Conservation (phyloP, 2,888 invertebrate genomes). For the Tupiocoris notatus region DNA sequence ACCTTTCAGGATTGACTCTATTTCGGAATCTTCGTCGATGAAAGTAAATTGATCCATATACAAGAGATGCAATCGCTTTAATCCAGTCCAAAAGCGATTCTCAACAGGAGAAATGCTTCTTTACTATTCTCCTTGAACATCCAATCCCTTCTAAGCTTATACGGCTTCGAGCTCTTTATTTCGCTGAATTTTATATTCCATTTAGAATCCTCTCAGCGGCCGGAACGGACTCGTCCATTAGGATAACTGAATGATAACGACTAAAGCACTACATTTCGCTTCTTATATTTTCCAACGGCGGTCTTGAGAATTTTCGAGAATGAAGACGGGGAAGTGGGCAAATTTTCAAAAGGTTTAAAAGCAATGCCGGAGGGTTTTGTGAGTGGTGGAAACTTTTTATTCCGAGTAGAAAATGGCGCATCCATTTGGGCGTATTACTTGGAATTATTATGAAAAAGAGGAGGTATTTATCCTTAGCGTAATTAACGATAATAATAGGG, state of each 20-base stretch:
- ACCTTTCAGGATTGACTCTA: too few species aligned
- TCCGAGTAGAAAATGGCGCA: too few species aligned
- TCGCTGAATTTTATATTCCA: conserved; percentile 6
- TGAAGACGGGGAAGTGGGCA: neutral
- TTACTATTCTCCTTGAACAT: neutral
- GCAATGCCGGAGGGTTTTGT: neutral
- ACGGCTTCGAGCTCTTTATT: neutral
- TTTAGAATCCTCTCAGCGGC: conserved; percentile 1
- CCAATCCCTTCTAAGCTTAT: neutral
- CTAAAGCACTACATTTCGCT: neutral
- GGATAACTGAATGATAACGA: neutral
- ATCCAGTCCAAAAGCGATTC: neutral
- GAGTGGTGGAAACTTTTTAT: too few species aligned
- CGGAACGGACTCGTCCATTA: neutral
- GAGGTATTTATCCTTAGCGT: too few species aligned
- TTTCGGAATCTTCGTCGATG: neutral
- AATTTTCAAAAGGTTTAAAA: neutral
- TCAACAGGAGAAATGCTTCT: neutral
- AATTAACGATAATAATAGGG: too few species aligned
- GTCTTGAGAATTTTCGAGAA: neutral
- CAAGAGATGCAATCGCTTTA: neutral
- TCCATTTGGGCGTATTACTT: too few species aligned
- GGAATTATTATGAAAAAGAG: too few species aligned
- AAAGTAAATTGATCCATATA: neutral
- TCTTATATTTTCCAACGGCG: neutral